Conservation (phyloP, 1,140 invertebrate species). For the Drosophila pallidifrons region DNA sequence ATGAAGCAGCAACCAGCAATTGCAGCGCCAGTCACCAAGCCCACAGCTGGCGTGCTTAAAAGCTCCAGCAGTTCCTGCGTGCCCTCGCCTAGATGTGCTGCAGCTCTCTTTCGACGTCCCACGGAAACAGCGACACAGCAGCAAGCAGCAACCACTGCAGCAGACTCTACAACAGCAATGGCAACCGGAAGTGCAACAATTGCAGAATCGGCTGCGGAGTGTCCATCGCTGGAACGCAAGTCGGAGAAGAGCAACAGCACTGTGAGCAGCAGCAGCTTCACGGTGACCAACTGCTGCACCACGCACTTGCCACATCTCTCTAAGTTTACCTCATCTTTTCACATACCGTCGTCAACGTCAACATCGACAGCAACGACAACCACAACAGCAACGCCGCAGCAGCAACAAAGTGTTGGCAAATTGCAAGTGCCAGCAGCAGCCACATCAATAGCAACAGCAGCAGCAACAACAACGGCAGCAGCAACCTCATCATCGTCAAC, state of each 20-base stretch:
- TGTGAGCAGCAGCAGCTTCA: conserved; percentile 78
- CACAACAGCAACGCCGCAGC: conserved; percentile 30
- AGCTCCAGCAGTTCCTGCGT: conserved; percentile 66
- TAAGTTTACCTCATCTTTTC: conserved; percentile 83
- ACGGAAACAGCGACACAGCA: conserved; percentile 38
- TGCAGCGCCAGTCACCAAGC: conserved; percentile 7
- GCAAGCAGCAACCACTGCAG: conserved; percentile 6
- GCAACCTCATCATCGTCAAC: conserved; percentile 21
- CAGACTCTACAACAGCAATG: not conserved
- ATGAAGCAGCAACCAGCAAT: not conserved
- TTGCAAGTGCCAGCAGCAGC: conserved; percentile 37
- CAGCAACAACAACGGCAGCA: conserved; percentile 19
- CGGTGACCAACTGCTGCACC: conserved; percentile 79
- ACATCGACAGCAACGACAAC: conserved; percentile 26
- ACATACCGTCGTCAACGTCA: conserved; percentile 61
- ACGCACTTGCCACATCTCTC: conserved; percentile 81
- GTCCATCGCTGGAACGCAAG: conserved; percentile 72
- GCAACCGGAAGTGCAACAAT: conserved; percentile 35
- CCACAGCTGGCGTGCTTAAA: conserved; percentile 51
- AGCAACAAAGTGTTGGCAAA: conserved; percentile 37
- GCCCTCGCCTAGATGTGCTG: conserved; percentile 61
- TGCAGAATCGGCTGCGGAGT: conserved; percentile 38
- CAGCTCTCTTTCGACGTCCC: conserved; percentile 66
- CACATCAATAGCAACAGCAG: conserved; percentile 25
- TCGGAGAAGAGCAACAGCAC: conserved; percentile 83